Base-by-base conservation (phyloP, 2,113 vertebrate species). In the Chaetura pelagica region DNA sequence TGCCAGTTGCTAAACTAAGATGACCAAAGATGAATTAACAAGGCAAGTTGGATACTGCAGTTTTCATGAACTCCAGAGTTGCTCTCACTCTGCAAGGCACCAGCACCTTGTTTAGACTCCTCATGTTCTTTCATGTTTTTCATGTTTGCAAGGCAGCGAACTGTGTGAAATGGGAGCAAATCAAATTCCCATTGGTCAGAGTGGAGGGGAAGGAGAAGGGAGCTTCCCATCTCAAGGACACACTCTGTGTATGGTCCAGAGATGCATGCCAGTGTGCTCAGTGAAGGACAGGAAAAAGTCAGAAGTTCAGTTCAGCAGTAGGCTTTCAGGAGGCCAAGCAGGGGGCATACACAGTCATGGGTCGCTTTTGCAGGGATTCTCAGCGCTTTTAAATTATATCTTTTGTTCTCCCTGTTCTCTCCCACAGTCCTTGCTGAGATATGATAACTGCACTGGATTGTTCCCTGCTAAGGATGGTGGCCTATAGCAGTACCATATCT, bases 331-430 rank as follows among this genome's bases (percentile, higher is more conserved):
- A 54, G 18, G 62, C 6, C 10, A 72, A 62, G 59, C 17, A 73
- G 51, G 54, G 8, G 0, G 15, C 0, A 3, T 29, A 63, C 7
- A 23, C 4, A 34, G 7, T 9, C 34, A 40, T 1, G 1, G 7
- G 22, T 55, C 62, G 12, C 2, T 55, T 21, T 23, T 0, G 0
- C 32, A 44, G 21, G 15, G 20, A 67, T 35, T 9, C 29, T 86
- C 17, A 74, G 44, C 21, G 40, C 4, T 12, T 18, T 12, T n/a
- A 15, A 42, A 42, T 42, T 24, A 30, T 10, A 21, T 48, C 4
- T 52, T 67, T 44, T 3, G 48, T 67, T 27, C 46, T 83, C 3
- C 24, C 8, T 19, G 6, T 49, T 69, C 19, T 10, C 19, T 40
- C 11, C 20, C 15, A 10, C 15, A 55, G 17, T 8, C 30, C 8